Conservation (phyloP, 2,888 invertebrate genomes). For the Trichogramma dendrolimi region DNA sequence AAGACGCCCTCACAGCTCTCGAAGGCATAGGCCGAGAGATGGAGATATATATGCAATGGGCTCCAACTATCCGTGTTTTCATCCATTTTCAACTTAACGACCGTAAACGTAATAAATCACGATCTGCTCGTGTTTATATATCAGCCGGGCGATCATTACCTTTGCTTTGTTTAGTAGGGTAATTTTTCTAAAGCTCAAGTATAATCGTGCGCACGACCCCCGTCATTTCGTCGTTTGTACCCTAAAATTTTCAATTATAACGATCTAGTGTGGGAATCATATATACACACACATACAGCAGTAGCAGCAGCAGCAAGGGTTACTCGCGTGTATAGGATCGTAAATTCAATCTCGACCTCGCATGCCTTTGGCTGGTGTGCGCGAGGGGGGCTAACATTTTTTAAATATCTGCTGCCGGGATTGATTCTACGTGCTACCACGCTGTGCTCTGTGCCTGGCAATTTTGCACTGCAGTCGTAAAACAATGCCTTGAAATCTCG, state of each 20-base stretch:
- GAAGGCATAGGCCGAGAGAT: background rate
- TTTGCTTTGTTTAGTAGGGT: background rate
- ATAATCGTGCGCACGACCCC: constrained; percentile 4
- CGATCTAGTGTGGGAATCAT: constrained; percentile 8
- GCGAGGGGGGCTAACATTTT: background rate
- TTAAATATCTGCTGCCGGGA: constrained; percentile 8
- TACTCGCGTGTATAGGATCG: too few relatives aligned
- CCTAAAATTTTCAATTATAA: constrained; percentile 27
- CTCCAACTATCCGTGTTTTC: constrained; percentile 7
- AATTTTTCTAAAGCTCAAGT: constrained; percentile 24
- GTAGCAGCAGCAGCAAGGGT: too few relatives aligned
- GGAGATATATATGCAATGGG: background rate
- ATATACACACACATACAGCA: background rate
- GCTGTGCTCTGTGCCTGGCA: constrained; percentile 26
- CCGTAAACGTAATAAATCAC: constrained; percentile 18
- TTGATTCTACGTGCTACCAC: background rate
- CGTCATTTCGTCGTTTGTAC: constrained; percentile 7
- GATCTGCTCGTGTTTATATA: constrained; percentile 9
- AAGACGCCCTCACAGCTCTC: constrained; percentile 2
- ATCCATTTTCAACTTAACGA: constrained; percentile 26
- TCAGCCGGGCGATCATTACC: constrained; percentile 1
- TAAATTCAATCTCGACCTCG: too few relatives aligned
- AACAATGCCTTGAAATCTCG: constrained; percentile 51
- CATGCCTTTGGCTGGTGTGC: background rate
- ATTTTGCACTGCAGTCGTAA: constrained; percentile 46